phyloP scores from a whole-genome alignment of 2,113 vertebrate genomes.

The Megaceryle torquata region DNA sequence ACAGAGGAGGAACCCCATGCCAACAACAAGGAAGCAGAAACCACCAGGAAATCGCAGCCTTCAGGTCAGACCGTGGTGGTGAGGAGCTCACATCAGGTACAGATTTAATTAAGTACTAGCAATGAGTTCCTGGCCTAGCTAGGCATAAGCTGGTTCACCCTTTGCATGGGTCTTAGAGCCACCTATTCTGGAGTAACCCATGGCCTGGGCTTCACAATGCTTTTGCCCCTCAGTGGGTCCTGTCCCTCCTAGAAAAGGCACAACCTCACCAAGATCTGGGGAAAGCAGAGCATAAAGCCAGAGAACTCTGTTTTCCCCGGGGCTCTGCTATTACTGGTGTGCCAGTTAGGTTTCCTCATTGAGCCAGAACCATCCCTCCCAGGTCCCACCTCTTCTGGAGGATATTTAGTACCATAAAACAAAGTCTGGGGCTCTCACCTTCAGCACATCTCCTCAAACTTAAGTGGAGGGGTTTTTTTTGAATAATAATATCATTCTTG shows the following conservation, averaged over 20 bases:
- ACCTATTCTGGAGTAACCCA: rapidly evolving
- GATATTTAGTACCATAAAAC: background rate
- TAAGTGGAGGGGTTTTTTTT: background rate
- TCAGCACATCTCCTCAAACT: background rate
- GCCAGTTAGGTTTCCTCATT: background rate
- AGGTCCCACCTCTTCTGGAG: background rate
- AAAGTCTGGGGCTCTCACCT: background rate
- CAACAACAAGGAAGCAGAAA: background rate
- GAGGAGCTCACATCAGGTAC: background rate
- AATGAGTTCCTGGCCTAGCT: background rate
- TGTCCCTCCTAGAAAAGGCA: background rate
- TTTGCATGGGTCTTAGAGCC: rapidly evolving
- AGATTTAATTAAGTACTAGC: background rate
- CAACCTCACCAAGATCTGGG: background rate
- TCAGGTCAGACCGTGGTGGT: background rate
- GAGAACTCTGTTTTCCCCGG: background rate
- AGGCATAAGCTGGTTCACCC: background rate
- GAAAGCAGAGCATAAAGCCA: background rate
- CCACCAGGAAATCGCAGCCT: background rate
- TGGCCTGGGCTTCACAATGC: rapidly evolving
- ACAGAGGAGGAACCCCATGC: background rate
- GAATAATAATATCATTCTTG: background rate
- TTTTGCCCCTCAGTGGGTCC: background rate
- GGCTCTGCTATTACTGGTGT: background rate
- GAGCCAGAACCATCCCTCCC: rapidly evolving